Evolutionary conservation across 2,888 invertebrate species (phyloP).

Genomic region (Augiades crinisus): DNA sequence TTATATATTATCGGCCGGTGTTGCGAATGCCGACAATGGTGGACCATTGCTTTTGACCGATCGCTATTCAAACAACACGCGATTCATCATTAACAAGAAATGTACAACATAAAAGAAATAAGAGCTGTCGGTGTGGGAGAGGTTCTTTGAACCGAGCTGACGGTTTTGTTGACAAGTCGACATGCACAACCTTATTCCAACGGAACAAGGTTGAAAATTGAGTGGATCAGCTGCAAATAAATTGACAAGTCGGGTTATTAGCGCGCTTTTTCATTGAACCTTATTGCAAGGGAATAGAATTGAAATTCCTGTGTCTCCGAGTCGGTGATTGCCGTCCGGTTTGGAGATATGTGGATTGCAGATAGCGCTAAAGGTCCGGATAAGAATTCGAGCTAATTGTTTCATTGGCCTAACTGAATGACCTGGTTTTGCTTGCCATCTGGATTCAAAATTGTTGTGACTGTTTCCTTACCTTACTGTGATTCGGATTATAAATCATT

Average conservation of each 20-base stretch:
- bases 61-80: slow-evolving; percentile 54
- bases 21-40: slow-evolving; percentile 25
- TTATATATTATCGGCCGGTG: neutral
- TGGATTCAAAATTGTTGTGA: too few species aligned
- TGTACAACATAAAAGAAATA: slow-evolving; percentile 54
- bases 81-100: slow-evolving; percentile 65
- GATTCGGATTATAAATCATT: too few species aligned
- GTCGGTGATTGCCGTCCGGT: too few species aligned
- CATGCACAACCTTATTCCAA: neutral
- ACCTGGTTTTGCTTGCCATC: neutral
- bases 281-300: neutral
- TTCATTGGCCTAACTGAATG: neutral
- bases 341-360: neutral
- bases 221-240: neutral
- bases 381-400: too few species aligned
- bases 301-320: neutral
- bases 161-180: too few species aligned
- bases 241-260: neutral
- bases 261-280: neutral
- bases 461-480: too few species aligned
- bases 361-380: neutral
- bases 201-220: neutral
- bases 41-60: slow-evolving; percentile 34
- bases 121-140: neutral
- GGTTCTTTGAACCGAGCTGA: slow-evolving; percentile 2